Evolutionary conservation across 2,113 vertebrate genomes (phyloP), one percentile per base, ranked within the genome.

Genomic region (Aleadryas rufinucha): DNA sequence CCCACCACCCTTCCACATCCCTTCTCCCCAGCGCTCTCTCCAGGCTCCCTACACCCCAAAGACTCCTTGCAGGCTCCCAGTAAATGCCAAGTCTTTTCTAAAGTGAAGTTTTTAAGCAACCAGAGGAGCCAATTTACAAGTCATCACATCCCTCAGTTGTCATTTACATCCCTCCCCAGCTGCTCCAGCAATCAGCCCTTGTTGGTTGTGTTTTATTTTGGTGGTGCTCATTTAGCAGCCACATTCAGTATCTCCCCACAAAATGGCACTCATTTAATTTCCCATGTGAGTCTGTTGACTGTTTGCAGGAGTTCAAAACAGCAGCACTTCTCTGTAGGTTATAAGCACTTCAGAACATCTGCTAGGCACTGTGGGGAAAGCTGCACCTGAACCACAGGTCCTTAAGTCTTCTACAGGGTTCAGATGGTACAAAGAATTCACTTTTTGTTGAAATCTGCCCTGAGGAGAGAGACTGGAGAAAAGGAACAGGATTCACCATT

Each of bases 241-340:
- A 1, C 86, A 10, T 91, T 93, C 82, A 53, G 93, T 2, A 63
- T 93, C 90, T 92, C 91, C 92, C 80, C 92, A 77, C 84, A 35
- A 85, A 95, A 96, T 77, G 89, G 94, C 64, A 27, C 69, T 71
- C 57, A 11, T 89, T 96, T 95, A 76, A 96, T 97, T 97, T 96
- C 93, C 85, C 89, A 12, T 7, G 85, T 89, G 94, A 93, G 77
- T 93, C 89, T 94, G 89, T 57, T 78, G 92, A 11, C 94, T 96
- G 79, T 64, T 88, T 93, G 90, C 87, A 95, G 87, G 95, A 92
- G 83, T 81, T 96, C 89, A 89, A 16, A 93, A 76, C 96, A 96
- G 90, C 95, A 96, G 90, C 65, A 45, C 71, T 95, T 93, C 77
- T 65, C 5, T 80, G 72, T 6, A 63, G 76, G 6, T 83, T 65